These are phyloP conservation scores for Heliconius erato DNA, from an alignment of 2,888 invertebrate species.

Conservation along the genomic window DNA sequence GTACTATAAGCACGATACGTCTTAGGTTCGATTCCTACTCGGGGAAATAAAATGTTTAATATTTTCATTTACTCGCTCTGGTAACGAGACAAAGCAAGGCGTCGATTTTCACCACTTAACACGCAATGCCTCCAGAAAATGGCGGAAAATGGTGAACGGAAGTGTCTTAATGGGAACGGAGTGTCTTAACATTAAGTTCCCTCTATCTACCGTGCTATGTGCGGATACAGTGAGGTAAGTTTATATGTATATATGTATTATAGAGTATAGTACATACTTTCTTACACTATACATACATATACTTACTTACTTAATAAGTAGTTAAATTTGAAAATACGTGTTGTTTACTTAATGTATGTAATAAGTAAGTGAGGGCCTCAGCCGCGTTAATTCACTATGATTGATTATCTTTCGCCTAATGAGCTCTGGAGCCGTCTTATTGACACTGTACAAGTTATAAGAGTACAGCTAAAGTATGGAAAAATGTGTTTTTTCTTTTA, in stretches of 20 bases:
- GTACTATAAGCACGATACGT: not conserved
- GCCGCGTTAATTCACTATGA: constrained; percentile 78
- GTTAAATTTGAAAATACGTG: constrained; percentile 9
- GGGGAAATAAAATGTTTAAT: not conserved
- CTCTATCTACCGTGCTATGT: not conserved
- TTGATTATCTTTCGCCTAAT: constrained; percentile 82
- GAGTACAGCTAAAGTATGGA: not conserved
- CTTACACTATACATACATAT: not conserved
- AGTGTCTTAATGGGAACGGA: not conserved
- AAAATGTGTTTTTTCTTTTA: not conserved
- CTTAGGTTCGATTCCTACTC: not conserved
- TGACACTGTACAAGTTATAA: constrained; percentile 55
- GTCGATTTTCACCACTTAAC: not conserved
- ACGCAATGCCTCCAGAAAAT: not conserved
- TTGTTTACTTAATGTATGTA: constrained; percentile 48
- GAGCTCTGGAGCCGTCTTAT: constrained; percentile 72
- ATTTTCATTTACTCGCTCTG: not conserved
- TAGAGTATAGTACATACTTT: too few species aligned
- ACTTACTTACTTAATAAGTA: not conserved
- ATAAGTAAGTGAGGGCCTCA: constrained; percentile 60
- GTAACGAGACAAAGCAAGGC: not conserved
- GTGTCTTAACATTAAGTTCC: not conserved
- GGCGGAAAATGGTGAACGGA: not conserved
- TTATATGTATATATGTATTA: too few species aligned
- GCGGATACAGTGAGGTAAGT: not conserved